Base-by-base conservation (phyloP, 2,888 invertebrate genomes). In the Melikaiella ostensackeni region DNA sequence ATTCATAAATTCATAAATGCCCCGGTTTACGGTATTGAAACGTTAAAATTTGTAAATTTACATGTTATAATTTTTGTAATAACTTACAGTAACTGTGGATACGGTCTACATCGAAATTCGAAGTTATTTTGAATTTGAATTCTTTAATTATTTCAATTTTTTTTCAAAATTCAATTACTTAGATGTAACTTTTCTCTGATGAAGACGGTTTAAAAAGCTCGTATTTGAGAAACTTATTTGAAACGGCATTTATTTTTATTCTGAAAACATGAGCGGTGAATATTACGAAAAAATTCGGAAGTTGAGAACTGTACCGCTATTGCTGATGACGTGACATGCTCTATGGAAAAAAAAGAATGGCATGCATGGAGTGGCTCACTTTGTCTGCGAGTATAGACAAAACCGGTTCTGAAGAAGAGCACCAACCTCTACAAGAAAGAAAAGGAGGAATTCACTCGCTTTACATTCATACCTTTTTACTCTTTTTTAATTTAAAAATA, bases 311-410 rank as follows among this genome's bases (percentile, higher is more conserved):
- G 21, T 70, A 70, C 46, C 70, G 50, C 50, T 70, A 50, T 55
- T 46, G n/a, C n/a, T 55, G 70, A 55, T 70, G 70, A 70, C 70
- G 50, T 70, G 70, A 70, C 70, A 70, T 70, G 50, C 55, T 50
- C 50, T 50, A 24, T 30, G 24, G 16, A 33, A 46, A 46, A 30
- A 70, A 70, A 70, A 46, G 70, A 70, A 70, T 70, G 70, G 70
- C 70, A 70, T 70, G 70, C 50, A 50, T 70, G 70, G 70, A 70
- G 70, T 70, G 70, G 70, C 66, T 66, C 46, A 66, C 66, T 66
- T 70, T 70, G 70, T 70, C 70, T 50, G 70, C 13, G 27, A 24
- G 27, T 70, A 55, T 70, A 70, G 70, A 70, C 46, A 70, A 70
- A 70, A 70, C 70, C 70, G 70, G 70, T 70, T 70, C n/a, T 70